A percentile compares a stretch with the other conserved stretches of the same genome.
phyloP scores from a whole-genome alignment of 1,140 invertebrate genomes.

The Drosophila littoralis region DNA sequence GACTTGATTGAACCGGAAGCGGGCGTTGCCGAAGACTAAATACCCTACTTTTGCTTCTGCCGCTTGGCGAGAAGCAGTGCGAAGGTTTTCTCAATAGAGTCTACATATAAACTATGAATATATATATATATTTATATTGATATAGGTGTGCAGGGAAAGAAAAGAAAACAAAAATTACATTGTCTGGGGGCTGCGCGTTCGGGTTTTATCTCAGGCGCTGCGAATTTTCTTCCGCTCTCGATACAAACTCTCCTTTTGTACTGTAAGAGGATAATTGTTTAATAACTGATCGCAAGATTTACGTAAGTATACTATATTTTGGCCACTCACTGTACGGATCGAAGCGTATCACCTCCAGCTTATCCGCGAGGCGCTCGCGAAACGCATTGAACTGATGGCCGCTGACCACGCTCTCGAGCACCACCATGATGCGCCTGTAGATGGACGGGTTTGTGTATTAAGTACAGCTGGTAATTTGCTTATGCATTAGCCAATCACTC shows the following conservation, averaged over 20 bases:
- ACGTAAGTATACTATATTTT: not conserved
- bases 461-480: not conserved
- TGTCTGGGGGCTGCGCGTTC: not conserved
- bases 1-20: no score
- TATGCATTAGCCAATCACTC: conserved; percentile 14
- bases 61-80: no score
- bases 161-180: not conserved
- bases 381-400: conserved; percentile 88
- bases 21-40: no score
- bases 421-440: conserved; percentile 89
- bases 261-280: conserved; percentile 85
- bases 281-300: not conserved
- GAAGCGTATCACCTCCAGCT: conserved; percentile 89
- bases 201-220: conserved; percentile 84
- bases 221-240: conserved; percentile 88
- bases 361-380: conserved; percentile 90
- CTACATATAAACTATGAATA: no score
- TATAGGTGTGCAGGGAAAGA: not conserved
- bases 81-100: no score
- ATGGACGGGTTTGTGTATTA: not conserved
- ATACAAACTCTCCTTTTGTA: conserved; percentile 87
- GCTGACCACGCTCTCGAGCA: conserved; percentile 90
- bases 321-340: conserved; percentile 91
- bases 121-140: no score
- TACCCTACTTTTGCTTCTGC: no score